Evolutionary conservation across 2,113 vertebrate genomes (phyloP), one percentile per base, ranked within the genome.

Genomic region (Grantiella picta): DNA sequence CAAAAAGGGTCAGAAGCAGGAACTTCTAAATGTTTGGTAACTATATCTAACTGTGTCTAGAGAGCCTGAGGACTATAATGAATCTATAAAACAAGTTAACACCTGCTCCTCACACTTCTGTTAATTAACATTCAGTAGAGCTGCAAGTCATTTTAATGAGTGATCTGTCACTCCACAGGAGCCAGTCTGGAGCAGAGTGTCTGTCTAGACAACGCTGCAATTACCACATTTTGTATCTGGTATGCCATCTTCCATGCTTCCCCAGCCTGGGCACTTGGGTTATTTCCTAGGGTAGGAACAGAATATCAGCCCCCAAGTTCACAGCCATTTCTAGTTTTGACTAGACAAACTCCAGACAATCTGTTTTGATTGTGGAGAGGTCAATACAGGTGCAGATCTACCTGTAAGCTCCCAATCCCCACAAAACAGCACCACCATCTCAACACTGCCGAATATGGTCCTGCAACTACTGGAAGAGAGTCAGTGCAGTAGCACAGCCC

Each of bases 111-210:
- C 66, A 38, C 68, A 40, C 59, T 90, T 95, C 45, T 6, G 7
- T 84, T 95, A 95, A 96, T 95, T 96, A 97, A 94, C 86, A 87
- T 80, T 94, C 45, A 65, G 73, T 36, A 66, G 42, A 91, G 54
- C 90, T 44, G 29, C 27, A 80, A 95, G 71, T 72, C 24, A 59
- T 88, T 80, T 64, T 64, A 94, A 86, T 88, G 75, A 95, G 70
- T 83, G 87, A 92, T 90, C 66, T 94, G 78, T 72, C 19, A 12
- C 82, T 80, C 89, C 66, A 40, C 75, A 53, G 93, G 85, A 94
- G 63, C 50, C 92, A 79, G 86, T 91, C 81, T 92, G 72, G 52
- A 86, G 35, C 0, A 0, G 33, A 82, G 17, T 1, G 0, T 66
- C 85, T 93, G 78, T 82, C 75, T 91, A 11, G 16, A 66, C 75